Percentiles rank a stretch among this genome's conserved stretches.
phyloP scores from a whole-genome alignment of 2,797 vertebrate species.

The Gobio occitaniae region DNA sequence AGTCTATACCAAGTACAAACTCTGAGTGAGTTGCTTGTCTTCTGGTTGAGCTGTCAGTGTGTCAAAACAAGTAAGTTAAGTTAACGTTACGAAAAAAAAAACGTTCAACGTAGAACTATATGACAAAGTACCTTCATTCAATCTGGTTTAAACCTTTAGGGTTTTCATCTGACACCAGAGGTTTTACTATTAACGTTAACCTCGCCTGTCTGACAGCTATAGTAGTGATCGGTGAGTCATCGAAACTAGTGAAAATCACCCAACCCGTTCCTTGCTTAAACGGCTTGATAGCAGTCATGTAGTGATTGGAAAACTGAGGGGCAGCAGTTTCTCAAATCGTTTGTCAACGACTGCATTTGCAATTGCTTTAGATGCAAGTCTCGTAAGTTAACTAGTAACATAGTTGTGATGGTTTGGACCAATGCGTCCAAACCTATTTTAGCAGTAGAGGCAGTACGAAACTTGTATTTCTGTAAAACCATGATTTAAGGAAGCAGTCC shows the following conservation, averaged over 20 bases:
- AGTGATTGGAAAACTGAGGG: neutral
- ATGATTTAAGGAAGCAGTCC: neutral
- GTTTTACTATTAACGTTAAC: neutral
- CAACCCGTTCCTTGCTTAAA: neutral
- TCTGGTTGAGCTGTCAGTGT: neutral
- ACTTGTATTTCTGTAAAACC: neutral
- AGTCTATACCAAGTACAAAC: neutral
- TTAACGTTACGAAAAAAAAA: neutral
- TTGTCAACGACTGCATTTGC: neutral
- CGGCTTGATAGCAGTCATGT: neutral
- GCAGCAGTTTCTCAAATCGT: too few relatives aligned
- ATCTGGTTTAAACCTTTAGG: neutral
- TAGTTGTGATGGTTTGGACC: neutral
- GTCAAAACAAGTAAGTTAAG: neutral
- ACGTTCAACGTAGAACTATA: neutral
- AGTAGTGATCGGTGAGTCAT: constrained; percentile 12
- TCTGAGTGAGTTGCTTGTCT: neutral
- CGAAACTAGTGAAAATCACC: constrained; percentile 21
- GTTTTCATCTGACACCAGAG: neutral
- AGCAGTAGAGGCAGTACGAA: neutral
- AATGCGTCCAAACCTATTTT: neutral
- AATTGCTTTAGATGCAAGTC: neutral
- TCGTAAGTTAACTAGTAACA: neutral
- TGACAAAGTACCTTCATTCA: neutral
- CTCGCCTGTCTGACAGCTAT: neutral